A percentile compares a stretch with the other conserved stretches of the same genome.
phyloP scores from a whole-genome alignment of 2,888 invertebrate species.

The Acleris sparsana region DNA sequence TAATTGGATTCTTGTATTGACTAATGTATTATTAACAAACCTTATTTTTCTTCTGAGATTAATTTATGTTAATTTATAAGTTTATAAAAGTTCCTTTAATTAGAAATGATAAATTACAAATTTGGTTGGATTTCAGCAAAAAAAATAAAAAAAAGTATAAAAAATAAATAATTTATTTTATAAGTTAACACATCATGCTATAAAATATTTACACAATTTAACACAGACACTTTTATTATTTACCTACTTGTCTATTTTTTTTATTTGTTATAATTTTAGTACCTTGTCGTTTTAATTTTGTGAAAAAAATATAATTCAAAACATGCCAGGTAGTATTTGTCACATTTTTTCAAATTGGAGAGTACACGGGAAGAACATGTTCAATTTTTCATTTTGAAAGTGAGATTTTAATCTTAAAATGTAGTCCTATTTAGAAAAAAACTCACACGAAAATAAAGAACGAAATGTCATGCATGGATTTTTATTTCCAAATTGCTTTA shows the following conservation, averaged over 20 bases:
- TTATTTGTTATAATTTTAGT: background rate
- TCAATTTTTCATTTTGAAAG: too few relatives aligned
- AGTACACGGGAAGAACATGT: too few relatives aligned
- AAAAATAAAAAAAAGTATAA: background rate
- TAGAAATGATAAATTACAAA: constrained; percentile 14
- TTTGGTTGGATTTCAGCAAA: background rate
- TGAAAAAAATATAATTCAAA: too few relatives aligned
- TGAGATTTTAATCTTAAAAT: too few relatives aligned
- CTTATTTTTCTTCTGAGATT: constrained; percentile 41
- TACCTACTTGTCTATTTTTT: background rate
- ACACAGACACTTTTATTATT: background rate
- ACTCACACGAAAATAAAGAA: too few relatives aligned
- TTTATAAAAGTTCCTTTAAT: constrained; percentile 20
- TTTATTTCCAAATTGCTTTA: too few relatives aligned
- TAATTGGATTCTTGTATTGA: constrained; percentile 59
- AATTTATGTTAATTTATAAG: constrained; percentile 25
- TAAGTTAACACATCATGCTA: constrained; percentile 28
- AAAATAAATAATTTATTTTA: constrained; percentile 21
- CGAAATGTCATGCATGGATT: too few relatives aligned
- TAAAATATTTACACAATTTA: constrained; percentile 37
- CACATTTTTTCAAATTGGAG: too few relatives aligned
- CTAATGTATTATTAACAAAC: constrained; percentile 69
- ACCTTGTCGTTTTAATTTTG: too few relatives aligned
- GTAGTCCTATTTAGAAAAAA: too few relatives aligned
- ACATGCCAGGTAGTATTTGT: too few relatives aligned